Evolutionary conservation across 37 sponge, comb jelly and placozoan species (phyloP).

Genomic region (Amphimedon queenslandica): DNA sequence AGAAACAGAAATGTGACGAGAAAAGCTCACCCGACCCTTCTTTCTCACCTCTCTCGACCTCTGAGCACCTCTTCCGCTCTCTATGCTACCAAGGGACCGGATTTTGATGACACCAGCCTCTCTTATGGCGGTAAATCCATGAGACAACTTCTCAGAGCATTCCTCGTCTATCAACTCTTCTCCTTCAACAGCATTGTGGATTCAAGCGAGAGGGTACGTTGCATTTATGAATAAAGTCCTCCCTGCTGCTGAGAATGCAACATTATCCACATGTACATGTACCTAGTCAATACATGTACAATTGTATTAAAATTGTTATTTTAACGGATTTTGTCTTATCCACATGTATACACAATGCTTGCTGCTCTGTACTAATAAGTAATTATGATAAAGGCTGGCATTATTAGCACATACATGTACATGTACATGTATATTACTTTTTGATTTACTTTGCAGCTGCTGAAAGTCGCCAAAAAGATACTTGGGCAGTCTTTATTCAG

Average conservation of each 20-base stretch:
- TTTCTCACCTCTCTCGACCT: constrained; percentile 16
- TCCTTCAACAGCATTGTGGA: constrained; percentile 27
- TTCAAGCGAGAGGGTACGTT: constrained; percentile 36
- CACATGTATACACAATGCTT: too few relatives aligned
- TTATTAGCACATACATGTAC: too few relatives aligned
- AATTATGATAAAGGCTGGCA: not conserved
- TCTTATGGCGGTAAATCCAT: constrained; percentile 36
- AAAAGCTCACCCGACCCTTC: constrained; percentile 4
- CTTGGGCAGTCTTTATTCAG: constrained; percentile 50
- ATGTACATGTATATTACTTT: not conserved
- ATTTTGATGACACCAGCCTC: constrained; percentile 36
- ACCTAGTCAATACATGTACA: too few relatives aligned
- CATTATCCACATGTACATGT: too few relatives aligned
- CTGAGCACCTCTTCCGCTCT: not conserved
- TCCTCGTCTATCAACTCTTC: constrained; percentile 54
- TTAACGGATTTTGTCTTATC: too few relatives aligned
- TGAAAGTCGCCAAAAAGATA: constrained; percentile 19
- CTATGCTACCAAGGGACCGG: not conserved
- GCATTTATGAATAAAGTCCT: too few relatives aligned
- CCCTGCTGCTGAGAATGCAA: too few relatives aligned
- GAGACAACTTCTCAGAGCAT: constrained; percentile 53
- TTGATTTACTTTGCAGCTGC: constrained; percentile 20
- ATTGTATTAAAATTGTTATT: too few relatives aligned
- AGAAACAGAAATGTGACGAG: too few relatives aligned
- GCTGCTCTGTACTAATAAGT: too few relatives aligned